A percentile compares a stretch with the other conserved stretches of the same genome.
These are phyloP conservation scores for Platycheirus albimanus DNA, from an alignment of 2,888 invertebrate species.

Conservation along the genomic window DNA sequence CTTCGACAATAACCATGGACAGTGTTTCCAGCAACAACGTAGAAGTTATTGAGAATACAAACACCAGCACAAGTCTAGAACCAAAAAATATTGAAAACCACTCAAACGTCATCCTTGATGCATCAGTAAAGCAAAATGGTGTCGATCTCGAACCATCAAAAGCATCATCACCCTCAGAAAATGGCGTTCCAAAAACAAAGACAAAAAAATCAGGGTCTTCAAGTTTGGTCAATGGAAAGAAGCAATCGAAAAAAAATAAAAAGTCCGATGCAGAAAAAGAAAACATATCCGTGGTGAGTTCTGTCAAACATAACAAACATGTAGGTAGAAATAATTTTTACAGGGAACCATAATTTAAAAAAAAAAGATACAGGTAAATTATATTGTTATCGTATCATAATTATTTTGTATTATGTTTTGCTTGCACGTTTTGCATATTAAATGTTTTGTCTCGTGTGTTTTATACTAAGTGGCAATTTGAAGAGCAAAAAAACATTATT, in stretches of 20 bases:
- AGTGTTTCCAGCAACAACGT: conserved; percentile 22
- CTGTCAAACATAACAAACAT: too few relatives aligned
- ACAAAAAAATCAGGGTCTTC: conserved; percentile 30
- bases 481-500: conserved; percentile 36
- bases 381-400: too few relatives aligned
- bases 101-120: conserved; percentile 11
- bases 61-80: conserved; percentile 8
- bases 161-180: conserved; percentile 45
- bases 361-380: conserved; percentile 6
- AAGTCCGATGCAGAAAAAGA: conserved; percentile 86
- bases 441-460: conserved; percentile 30
- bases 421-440: conserved; percentile 21
- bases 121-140: conserved; percentile 27
- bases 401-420: not conserved
- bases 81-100: conserved; percentile 36
- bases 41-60: conserved; percentile 43
- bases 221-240: conserved; percentile 80
- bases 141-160: not conserved
- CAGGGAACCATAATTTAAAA: not conserved
- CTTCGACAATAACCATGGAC: conserved; percentile 8
- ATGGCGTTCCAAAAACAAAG: conserved; percentile 44
- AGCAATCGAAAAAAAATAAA: conserved; percentile 86
- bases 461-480: conserved; percentile 21
- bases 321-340: too few relatives aligned
- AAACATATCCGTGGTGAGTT: conserved; percentile 87